phyloP scores from a whole-genome alignment of 1,140 invertebrate genomes.

The Drosophila kurseongensis region DNA sequence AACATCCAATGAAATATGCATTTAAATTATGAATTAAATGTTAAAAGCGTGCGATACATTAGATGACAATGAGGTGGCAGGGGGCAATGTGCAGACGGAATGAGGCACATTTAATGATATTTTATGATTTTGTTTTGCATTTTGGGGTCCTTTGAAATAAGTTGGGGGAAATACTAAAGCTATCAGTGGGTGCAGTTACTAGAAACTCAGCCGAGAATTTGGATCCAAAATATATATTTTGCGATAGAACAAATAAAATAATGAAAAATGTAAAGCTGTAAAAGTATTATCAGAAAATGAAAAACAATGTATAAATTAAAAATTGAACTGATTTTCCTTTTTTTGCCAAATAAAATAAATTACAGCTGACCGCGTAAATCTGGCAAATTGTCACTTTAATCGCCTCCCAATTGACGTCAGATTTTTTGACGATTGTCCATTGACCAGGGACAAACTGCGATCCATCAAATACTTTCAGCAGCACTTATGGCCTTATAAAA shows the following conservation, averaged over 20 bases:
- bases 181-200: neutral
- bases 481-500: constrained; percentile 53
- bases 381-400: constrained; percentile 42
- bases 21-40: constrained; percentile 80
- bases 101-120: constrained; percentile 40
- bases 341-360: constrained; percentile 9
- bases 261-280: too few relatives aligned
- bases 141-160: neutral
- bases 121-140: constrained; percentile 43
- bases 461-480: constrained; percentile 11
- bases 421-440: constrained; percentile 26
- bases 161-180: neutral
- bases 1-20: constrained; percentile 63
- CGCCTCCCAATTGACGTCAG: constrained; percentile 42
- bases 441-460: constrained; percentile 26
- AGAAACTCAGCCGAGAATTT: too few relatives aligned
- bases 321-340: neutral
- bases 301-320: neutral
- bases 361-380: constrained; percentile 43
- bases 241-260: too few relatives aligned
- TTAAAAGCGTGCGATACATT: constrained; percentile 64
- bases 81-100: constrained; percentile 63
- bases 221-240: too few relatives aligned
- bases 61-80: constrained; percentile 35
- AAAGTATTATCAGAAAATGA: neutral